Evolutionary conservation across 2,113 vertebrate genomes (phyloP).

Genomic region (Festucalex cinctus): DNA sequence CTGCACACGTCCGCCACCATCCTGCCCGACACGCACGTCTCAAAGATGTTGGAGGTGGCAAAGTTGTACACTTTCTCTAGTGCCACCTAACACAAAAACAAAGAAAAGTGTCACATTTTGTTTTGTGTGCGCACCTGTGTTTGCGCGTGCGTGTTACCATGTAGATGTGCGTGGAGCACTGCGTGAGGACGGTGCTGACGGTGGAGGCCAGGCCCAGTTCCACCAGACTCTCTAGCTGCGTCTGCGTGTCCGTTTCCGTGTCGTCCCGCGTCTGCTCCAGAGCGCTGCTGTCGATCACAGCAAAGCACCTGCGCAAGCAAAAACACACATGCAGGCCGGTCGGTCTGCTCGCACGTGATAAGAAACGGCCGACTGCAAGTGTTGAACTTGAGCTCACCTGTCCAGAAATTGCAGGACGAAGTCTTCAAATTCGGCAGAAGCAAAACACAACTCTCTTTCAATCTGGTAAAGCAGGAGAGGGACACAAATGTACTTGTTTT

Average conservation of each 20-base stretch:
- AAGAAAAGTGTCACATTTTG: background rate
- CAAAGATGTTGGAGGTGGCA: slow-evolving; percentile 92
- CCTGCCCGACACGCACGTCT: slow-evolving; percentile 94
- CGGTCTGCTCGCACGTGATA: no score
- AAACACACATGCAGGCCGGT: background rate
- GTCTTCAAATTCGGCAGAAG: slow-evolving; percentile 95
- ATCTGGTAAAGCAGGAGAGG: slow-evolving; percentile 69
- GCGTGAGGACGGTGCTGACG: slow-evolving; percentile 94
- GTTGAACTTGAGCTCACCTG: slow-evolving; percentile 73
- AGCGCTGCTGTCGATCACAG: slow-evolving; percentile 93
- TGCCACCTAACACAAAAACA: slow-evolving; percentile 75
- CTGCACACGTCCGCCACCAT: slow-evolving; percentile 98
- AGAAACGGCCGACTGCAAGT: slow-evolving; percentile 15
- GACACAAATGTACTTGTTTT: background rate
- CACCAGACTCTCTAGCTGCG: slow-evolving; percentile 93
- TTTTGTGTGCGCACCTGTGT: background rate
- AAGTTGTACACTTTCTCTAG: slow-evolving; percentile 94
- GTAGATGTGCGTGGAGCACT: slow-evolving; percentile 92
- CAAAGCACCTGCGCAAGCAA: slow-evolving; percentile 84
- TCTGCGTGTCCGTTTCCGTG: slow-evolving; percentile 97
- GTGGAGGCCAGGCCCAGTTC: slow-evolving; percentile 94
- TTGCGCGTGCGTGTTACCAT: slow-evolving; percentile 69
- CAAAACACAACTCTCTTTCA: slow-evolving; percentile 91
- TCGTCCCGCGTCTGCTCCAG: slow-evolving; percentile 95
- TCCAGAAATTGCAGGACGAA: slow-evolving; percentile 98